Conservation (phyloP, 2,888 invertebrate genomes). For the Drosophila multiciliata region DNA sequence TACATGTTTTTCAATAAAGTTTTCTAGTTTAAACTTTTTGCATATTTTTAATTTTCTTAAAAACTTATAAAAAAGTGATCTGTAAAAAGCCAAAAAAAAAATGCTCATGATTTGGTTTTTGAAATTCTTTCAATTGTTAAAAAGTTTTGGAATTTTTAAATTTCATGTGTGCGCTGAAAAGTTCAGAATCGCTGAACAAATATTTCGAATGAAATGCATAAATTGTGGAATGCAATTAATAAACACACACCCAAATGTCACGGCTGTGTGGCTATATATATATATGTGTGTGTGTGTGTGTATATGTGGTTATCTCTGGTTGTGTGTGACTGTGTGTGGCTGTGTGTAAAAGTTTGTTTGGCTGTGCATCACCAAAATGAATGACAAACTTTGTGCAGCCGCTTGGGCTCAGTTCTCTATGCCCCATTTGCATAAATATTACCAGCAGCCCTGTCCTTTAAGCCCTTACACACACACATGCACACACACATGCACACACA, state of each 20-base stretch:
- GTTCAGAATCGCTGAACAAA: conserved; percentile 37
- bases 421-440: conserved; percentile 77
- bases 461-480: conserved; percentile 10
- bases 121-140: neutral
- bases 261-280: conserved; percentile 1
- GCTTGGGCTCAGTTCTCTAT: conserved; percentile 50
- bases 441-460: conserved; percentile 48
- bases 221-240: conserved; percentile 73
- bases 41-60: neutral
- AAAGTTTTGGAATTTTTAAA: conserved; percentile 12
- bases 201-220: conserved; percentile 66
- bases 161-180: conserved; percentile 5
- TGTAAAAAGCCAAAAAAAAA: too few species aligned
- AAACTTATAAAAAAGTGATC: neutral
- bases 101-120: neutral
- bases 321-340: conserved; percentile 12
- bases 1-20: neutral
- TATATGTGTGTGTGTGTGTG: too few species aligned
- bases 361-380: conserved; percentile 51
- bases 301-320: too few species aligned
- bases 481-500: conserved; percentile 4
- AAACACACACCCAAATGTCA: conserved; percentile 38
- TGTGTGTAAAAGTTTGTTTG: conserved; percentile 16
- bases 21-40: neutral
- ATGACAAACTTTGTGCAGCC: conserved; percentile 64